phyloP scores from a whole-genome alignment of 2,113 vertebrate genomes.

The Lipotes vexillifer region DNA sequence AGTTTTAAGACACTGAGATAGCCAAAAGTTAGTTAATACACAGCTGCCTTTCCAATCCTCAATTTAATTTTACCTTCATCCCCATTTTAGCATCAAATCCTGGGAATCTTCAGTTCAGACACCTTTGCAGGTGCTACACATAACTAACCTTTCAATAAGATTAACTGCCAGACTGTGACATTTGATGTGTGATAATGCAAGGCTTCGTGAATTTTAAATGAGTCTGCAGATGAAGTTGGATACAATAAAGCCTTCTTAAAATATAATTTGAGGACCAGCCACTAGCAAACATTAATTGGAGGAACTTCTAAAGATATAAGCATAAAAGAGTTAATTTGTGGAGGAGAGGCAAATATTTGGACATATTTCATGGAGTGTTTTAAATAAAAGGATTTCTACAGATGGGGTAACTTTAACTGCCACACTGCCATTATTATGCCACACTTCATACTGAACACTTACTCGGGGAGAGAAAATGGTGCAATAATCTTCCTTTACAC shows the following conservation, averaged over 20 bases:
- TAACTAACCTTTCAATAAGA: conserved; percentile 70
- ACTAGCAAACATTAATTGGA: not conserved
- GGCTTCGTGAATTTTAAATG: conserved; percentile 62
- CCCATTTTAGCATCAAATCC: conserved; percentile 52
- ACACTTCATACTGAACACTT: not conserved
- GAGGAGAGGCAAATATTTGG: not conserved
- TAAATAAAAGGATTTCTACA: not conserved
- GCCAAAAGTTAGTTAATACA: not conserved
- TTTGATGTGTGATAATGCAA: conserved; percentile 68
- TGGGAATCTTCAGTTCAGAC: conserved; percentile 45
- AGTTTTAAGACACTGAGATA: not conserved
- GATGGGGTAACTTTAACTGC: not conserved
- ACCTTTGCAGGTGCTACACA: conserved; percentile 66
- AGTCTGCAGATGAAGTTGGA: conserved; percentile 44
- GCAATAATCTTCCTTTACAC: too few relatives aligned
- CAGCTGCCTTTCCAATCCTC: not conserved
- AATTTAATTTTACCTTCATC: conserved; percentile 39
- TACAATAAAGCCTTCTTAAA: not conserved
- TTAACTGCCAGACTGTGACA: conserved; percentile 74
- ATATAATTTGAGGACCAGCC: not conserved
- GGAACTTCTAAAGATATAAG: not conserved
- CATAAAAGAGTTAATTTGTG: not conserved
- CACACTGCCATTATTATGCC: not conserved
- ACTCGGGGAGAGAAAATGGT: not conserved
- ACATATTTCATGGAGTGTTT: not conserved